Evolutionary conservation across 2,888 invertebrate genomes (phyloP), one percentile per base, ranked within the genome.

Genomic region (Chaitophorus viminalis): DNA sequence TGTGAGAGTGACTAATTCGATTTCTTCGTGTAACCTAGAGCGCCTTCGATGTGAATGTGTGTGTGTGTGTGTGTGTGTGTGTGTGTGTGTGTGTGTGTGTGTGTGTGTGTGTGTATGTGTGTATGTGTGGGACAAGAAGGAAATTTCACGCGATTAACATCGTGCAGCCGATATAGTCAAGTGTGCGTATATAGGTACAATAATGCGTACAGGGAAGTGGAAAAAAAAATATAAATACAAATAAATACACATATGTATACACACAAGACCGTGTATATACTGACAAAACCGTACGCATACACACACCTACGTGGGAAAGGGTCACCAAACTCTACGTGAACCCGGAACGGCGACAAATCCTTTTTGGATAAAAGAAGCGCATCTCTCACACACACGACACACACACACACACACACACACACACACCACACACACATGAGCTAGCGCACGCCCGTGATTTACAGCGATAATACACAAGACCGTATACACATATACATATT

Each of bases 321-420:
- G 87, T 81, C 87, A 81, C 87, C 86, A 65, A 46, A 87, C 87
- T 87, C 81, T 81, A 81, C 87, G 87, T 87, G 87, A 87, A 87
- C 87, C 87, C 87, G 87, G 87, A 87, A 87, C 87, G 87, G 81
- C 60, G 87, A 87, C 87, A 75, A 81, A 87, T 79, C 72, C 74
- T 60, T 87, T 87, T 81, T 33, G 54, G 54, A 17, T 46, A 46
- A 14, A 46, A 46, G 14, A 46, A 14, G 46, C 14, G 46, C 46
- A 14, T 14, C 14, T 46, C 46, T 11, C 46, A 14, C 46, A 46
- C 46, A 14, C 46, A 0, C n/a, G n/a, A n/a, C 5, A 8, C 46
- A 1, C 46, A 11, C 46, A 46, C 46, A 17, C 36, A 72, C 25
- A 21, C 60, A 65, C 60, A 29, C 46, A 46, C 9, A 11, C 46